These are phyloP conservation scores for Esperia sulphurella DNA, from an alignment of 2,888 invertebrate species.

Conservation along the genomic window DNA sequence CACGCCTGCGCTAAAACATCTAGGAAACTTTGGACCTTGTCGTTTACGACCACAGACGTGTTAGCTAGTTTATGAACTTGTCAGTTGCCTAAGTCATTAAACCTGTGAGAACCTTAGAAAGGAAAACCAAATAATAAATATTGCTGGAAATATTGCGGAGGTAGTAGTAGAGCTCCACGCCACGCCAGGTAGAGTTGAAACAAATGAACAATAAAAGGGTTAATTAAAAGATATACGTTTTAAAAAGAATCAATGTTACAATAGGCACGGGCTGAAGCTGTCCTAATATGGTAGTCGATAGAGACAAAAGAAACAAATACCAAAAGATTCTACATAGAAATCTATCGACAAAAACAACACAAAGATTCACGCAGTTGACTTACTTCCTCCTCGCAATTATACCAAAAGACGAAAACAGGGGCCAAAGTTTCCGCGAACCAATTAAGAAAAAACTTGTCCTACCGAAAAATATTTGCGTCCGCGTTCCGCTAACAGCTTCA, in stretches of 20 bases:
- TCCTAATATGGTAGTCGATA: too few species aligned
- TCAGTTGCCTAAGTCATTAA: too few species aligned
- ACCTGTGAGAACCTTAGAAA: background rate
- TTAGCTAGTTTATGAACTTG: background rate
- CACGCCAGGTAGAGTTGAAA: too few species aligned
- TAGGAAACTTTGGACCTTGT: slow-evolving; percentile 26
- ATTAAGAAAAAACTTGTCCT: slow-evolving; percentile 43
- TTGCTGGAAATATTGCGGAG: background rate
- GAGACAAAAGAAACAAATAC: too few species aligned
- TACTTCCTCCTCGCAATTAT: slow-evolving; percentile 19
- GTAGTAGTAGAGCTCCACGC: too few species aligned
- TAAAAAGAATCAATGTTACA: too few species aligned
- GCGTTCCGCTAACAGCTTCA: slow-evolving; percentile 32
- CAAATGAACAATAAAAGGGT: too few species aligned
- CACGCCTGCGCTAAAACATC: slow-evolving; percentile 37
- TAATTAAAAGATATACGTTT: too few species aligned
- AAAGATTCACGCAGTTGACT: slow-evolving; percentile 18
- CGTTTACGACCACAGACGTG: background rate
- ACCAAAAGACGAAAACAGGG: slow-evolving; percentile 20
- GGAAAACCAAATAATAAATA: too few species aligned
- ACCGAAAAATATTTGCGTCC: slow-evolving; percentile 28
- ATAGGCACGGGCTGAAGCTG: too few species aligned
- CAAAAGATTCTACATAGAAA: background rate
- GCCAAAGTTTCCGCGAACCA: slow-evolving; percentile 38
- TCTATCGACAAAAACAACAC: slow-evolving; percentile 18